phyloP scores from a whole-genome alignment of 2,888 invertebrate species.

The Alloscopus bannaensis region DNA sequence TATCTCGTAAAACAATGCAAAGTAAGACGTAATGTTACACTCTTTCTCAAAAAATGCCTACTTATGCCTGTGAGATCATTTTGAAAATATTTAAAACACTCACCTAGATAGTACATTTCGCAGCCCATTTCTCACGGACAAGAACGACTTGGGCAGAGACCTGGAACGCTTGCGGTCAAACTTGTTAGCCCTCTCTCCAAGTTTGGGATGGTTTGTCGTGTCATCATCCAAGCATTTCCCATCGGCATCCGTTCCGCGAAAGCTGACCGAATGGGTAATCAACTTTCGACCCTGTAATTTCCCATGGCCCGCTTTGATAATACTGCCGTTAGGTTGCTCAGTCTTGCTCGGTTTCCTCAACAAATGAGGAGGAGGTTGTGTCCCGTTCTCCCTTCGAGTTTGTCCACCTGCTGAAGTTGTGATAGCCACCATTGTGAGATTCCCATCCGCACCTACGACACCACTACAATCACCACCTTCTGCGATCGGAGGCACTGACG shows the following conservation, averaged over 20 bases:
- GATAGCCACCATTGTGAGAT: slow-evolving; percentile 51
- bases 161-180: slow-evolving; percentile 67
- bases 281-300: slow-evolving; percentile 36
- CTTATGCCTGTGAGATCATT: too few species aligned
- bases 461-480: slow-evolving; percentile 29
- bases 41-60: not conserved
- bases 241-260: slow-evolving; percentile 54
- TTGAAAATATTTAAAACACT: slow-evolving; percentile 10
- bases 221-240: slow-evolving; percentile 27
- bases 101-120: slow-evolving; percentile 65
- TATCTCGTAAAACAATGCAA: not conserved
- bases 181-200: slow-evolving; percentile 35
- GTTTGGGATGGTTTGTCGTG: not conserved
- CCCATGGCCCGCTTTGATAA: slow-evolving; percentile 37
- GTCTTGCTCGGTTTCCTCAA: slow-evolving; percentile 21
- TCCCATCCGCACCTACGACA: slow-evolving; percentile 32
- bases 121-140: slow-evolving; percentile 63
- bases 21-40: too few species aligned
- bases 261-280: slow-evolving; percentile 59
- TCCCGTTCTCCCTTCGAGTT: slow-evolving; percentile 13
- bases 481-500: slow-evolving; percentile 25
- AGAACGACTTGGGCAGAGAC: slow-evolving; percentile 69
- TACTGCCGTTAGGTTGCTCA: not conserved
- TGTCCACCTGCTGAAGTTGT: slow-evolving; percentile 30
- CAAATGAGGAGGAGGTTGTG: slow-evolving; percentile 22